Base-by-base conservation (phyloP, 1,140 invertebrate genomes). In the Drosophila eugracilis region DNA sequence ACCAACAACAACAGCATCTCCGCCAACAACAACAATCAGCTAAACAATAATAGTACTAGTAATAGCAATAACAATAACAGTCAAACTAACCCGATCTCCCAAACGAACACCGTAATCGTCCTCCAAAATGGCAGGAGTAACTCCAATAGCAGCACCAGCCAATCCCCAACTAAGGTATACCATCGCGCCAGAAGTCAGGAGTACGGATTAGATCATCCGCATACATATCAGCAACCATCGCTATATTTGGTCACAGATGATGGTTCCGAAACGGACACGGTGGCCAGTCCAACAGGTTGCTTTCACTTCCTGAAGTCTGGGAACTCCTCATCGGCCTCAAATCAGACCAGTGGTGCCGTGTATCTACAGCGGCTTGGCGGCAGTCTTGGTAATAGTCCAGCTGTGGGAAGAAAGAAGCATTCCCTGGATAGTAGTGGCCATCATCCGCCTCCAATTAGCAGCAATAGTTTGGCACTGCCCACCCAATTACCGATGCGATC, bases 361-460 rank as follows among this genome's bases (percentile, higher is more conserved):
- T 6, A 66, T 67, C 3, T 19, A 65, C 60, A 48, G 0, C 63
- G 79, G 2, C 66, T 67, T 5, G 83, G 83, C 12, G 86, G 78
- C 49, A 91, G 89, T 36, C 69, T 91, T 21, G 89, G 81, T n/a
- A 91, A 91, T 9, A 91, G 89, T 58, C 89, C 89, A 0, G 89
- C 89, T 0, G 78, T 91, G 1, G 89, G 89, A 0, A 65, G 89
- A 1, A 91, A 91, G 15, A 91, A 91, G 41, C 76, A 84, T 12
- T 90, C 89, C 14, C 77, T 91, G 50, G 89, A 91, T 36, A 91
- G 85, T 12, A 84, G 71, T 47, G 39, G 69, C 10, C 34, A 21
- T 0, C 67, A 50, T 10, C 41, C 55, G 30, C 37, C 63, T 12
- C 41, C 63, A 22, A 22, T 30, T 5, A 26, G 26, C 47, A 34